Evolutionary conservation across 2,888 invertebrate species (phyloP), one percentile per base, ranked within the genome.

Genomic region (Pseudococcus jackbeardsleyi): DNA sequence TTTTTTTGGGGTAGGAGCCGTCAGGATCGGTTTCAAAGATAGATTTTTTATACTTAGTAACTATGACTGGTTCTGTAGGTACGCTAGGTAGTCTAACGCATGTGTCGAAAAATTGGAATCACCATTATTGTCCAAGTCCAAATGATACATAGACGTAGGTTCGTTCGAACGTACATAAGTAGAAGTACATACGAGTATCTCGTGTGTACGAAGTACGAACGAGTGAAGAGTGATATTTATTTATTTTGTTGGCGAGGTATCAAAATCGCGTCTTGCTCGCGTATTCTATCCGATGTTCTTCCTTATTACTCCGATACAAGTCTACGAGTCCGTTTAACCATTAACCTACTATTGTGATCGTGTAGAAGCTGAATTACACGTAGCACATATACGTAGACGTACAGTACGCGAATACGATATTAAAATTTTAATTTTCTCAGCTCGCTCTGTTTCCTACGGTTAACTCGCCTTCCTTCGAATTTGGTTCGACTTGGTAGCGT

Each of bases 361-460:
- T 33, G 26, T 2, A 42, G 68, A 72, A 72, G 33, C 4, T 33
- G n/a, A 72, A 72, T 72, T 59, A 59, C 19, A 59, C n/a, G 33
- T 33, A 12, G 26, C 12, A 33, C 26, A 3, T 33, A 33, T 33
- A 33, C 26, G 26, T 33, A 33, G 1, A 33, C n/a, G n/a, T n/a
- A n/a, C n/a, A n/a, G n/a, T 68, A 26, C 68, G 68, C 26, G 26
- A 33, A 33, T 59, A 59, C 59, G 22, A 72, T 79, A 46, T 79
- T 79, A 79, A 79, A 79, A 79, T 79, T 79, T 79, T 79, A 79
- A 79, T 79, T 79, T 42, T 42, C 79, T 79, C 79, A 79, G 42
- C 19, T n/a, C 79, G 79, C 79, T 79, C 79, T 79, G 79, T 42
- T 79, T 79, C 12, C 68, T 33, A 33, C 68, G 33, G 54, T 54